Base-by-base conservation (phyloP, 2,797 vertebrate genomes). In the Pachyuromys duprasi region DNA sequence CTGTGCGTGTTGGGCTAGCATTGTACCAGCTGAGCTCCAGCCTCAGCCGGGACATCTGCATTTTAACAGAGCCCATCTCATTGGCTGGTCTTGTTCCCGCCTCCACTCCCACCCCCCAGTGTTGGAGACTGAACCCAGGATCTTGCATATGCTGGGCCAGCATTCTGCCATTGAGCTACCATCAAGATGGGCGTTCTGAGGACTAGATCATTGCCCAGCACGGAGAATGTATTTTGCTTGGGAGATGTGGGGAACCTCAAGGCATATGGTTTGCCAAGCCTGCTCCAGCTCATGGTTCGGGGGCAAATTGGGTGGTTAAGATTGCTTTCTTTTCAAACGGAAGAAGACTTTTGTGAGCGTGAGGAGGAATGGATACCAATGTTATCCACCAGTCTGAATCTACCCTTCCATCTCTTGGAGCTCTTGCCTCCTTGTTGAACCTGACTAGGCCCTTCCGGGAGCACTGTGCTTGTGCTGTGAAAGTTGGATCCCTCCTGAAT, bases 331-430 rank as follows among this genome's bases (percentile, higher is more conserved):
- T 97, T 96, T 70, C 67, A 57, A 95, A 42, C 49, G 57, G 62
- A 93, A 88, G 90, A 95, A 49, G 62, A 13, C 80, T 93, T 93
- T 88, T 80, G 63, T 92, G 36, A 95, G 57, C 69, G 22, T 94
- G 79, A 74, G 45, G 84, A 94, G 69, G 57, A 4, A 9, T 91
- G 57, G 36, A 15, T 91, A 79, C 89, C 53, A 80, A 86, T 72
- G 70, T 91, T 86, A 55, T 33, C 78, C 79, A 26, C 86, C 94
- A 53, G 57, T 94, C 55, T 70, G 62, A 89, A 80, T 72, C 84
- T 87, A 89, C 63, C 57, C 89, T 93, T 92, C 78, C 92, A 62
- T 89, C 69, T 55, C 62, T 45, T 62, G 36, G 4, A 5, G 18
- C 15, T 74, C 65, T 65, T 74, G 36, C 62, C 70, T 86, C 67